These are phyloP conservation scores for Callorhinus ursinus DNA, from an alignment of 2,113 vertebrate species.

Conservation along the genomic window DNA sequence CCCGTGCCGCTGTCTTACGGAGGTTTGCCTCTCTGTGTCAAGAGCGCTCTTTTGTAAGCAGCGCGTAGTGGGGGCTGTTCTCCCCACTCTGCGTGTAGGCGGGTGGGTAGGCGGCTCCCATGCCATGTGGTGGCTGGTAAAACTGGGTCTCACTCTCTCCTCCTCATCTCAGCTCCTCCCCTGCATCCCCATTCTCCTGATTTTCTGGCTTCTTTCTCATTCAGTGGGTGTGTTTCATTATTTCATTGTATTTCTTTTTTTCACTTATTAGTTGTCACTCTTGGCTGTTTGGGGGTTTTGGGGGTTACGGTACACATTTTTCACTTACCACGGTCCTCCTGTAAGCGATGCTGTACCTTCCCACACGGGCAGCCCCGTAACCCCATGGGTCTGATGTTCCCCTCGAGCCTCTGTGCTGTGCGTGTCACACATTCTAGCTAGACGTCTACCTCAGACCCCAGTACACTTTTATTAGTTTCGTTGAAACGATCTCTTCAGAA, in stretches of 20 bases:
- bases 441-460: not conserved
- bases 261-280: rapidly evolving
- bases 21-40: not conserved
- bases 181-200: not conserved
- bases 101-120: not conserved
- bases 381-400: rapidly evolving
- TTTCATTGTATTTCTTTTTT: not conserved
- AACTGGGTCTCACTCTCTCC: not conserved
- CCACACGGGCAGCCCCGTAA: rapidly evolving
- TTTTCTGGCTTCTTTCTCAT: not conserved
- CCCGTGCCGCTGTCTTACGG: not conserved
- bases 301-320: rapidly evolving
- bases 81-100: not conserved
- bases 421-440: not conserved
- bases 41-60: too few relatives aligned
- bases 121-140: not conserved
- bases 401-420: not conserved
- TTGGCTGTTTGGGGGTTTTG: not conserved
- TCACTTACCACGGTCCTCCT: rapidly evolving
- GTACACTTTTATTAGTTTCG: not conserved
- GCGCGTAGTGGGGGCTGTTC: not conserved
- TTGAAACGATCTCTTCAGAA: not conserved
- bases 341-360: rapidly evolving
- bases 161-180: not conserved
- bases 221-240: not conserved